Conservation (phyloP, 2,113 vertebrate genomes). For the Cheirogaleus medius region DNA sequence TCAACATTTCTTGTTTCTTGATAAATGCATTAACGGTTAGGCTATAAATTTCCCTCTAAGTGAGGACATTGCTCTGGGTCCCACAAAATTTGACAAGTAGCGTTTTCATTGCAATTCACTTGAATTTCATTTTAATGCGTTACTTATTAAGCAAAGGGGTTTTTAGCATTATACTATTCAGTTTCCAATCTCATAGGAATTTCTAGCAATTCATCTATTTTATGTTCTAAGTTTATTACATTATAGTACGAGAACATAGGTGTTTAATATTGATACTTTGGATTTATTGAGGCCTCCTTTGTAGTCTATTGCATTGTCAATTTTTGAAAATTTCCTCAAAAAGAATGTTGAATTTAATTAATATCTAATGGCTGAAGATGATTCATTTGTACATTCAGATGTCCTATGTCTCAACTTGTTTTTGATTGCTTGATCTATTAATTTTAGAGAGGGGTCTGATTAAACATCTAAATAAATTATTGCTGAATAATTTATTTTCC, state of each 20-base stretch:
- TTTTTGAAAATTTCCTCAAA: conserved; percentile 50
- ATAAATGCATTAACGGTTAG: conserved; percentile 58
- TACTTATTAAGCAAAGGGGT: conserved; percentile 21
- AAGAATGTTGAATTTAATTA: conserved; percentile 45
- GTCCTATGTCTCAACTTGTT: background rate
- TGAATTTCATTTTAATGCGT: conserved; percentile 59
- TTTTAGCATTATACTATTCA: conserved; percentile 40
- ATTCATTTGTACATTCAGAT: background rate
- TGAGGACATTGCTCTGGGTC: conserved; percentile 41
- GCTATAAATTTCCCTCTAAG: conserved; percentile 49
- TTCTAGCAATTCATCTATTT: conserved; percentile 57
- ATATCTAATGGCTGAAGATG: conserved; percentile 34
- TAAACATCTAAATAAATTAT: conserved; percentile 36
- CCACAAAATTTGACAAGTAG: conserved; percentile 58
- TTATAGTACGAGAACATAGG: conserved; percentile 22
- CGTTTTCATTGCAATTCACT: conserved; percentile 57
- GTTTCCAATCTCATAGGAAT: conserved; percentile 21
- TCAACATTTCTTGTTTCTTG: conserved; percentile 54
- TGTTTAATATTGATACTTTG: conserved; percentile 46
- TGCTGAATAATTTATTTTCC: background rate
- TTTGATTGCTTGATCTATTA: conserved; percentile 40
- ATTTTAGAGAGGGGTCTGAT: background rate
- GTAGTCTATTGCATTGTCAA: background rate
- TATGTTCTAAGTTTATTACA: conserved; percentile 53
- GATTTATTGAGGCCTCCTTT: conserved; percentile 55